Conservation (phyloP, 2,797 vertebrate species). For the Acrossocheilus wenchowensis region DNA sequence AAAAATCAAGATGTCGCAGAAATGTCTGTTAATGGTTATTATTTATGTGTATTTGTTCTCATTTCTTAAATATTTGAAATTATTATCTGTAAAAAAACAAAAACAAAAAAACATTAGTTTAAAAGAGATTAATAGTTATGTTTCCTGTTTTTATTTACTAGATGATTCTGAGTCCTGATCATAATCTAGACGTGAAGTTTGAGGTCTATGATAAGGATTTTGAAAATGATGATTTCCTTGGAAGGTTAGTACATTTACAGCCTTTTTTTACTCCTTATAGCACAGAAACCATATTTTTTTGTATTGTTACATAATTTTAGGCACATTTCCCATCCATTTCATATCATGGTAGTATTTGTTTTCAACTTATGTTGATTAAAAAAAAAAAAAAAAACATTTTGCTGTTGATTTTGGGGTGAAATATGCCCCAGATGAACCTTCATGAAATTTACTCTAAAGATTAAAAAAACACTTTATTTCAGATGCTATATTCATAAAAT, state of each 20-base stretch:
- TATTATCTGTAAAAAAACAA: background rate
- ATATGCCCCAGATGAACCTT: background rate
- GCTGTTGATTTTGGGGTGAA: background rate
- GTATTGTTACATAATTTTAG: background rate
- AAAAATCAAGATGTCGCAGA: background rate
- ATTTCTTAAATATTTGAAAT: background rate
- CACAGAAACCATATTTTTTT: background rate
- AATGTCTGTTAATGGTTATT: background rate
- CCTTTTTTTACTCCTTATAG: too few species aligned
- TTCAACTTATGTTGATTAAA: background rate
- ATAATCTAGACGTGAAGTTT: conserved; percentile 83
- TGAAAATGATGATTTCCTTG: conserved; percentile 91
- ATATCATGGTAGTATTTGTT: background rate
- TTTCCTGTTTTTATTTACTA: conserved; percentile 63
- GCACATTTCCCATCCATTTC: too few species aligned
- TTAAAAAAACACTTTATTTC: background rate
- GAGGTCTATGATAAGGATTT: conserved; percentile 92
- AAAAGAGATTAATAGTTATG: background rate
- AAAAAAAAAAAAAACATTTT: background rate
- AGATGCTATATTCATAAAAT: background rate
- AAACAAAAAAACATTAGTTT: background rate
- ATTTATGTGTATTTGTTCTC: background rate
- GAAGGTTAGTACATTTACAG: conserved; percentile 77
- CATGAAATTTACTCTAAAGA: background rate
- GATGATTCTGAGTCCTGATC: conserved; percentile 79